phyloP scores from a whole-genome alignment of 1,140 invertebrate species.

The Copidosoma floridanum region DNA sequence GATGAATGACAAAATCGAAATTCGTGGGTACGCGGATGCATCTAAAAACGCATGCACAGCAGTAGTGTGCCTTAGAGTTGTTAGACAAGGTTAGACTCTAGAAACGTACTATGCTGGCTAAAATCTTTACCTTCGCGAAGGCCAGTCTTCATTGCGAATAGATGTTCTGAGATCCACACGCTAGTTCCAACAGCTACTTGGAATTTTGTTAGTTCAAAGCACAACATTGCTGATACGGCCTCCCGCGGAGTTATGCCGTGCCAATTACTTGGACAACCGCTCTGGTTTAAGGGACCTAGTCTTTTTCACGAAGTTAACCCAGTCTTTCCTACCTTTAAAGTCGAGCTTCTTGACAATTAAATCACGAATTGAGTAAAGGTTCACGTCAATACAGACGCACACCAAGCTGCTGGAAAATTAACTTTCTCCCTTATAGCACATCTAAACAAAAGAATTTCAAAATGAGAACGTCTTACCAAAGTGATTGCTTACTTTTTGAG shows the following conservation, averaged over 20 bases:
- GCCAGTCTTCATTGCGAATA: slow-evolving; percentile 45
- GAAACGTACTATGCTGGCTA: slow-evolving; percentile 41
- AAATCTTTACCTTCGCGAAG: slow-evolving; percentile 32
- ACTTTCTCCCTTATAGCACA: background rate
- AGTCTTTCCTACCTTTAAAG: background rate
- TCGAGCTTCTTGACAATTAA: background rate
- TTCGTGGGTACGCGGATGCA: background rate
- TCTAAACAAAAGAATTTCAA: background rate
- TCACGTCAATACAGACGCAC: background rate
- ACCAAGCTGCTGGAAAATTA: background rate
- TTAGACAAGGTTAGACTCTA: slow-evolving; percentile 42
- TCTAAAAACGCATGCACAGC: too few species aligned
- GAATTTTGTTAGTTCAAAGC: slow-evolving; percentile 32
- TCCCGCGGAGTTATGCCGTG: slow-evolving; percentile 30
- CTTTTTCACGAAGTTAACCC: slow-evolving; percentile 24
- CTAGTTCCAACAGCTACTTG: slow-evolving; percentile 30
- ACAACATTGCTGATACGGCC: slow-evolving; percentile 43
- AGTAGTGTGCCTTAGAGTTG: too few species aligned
- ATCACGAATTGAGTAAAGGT: background rate
- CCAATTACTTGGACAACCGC: slow-evolving; percentile 27
- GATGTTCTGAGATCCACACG: slow-evolving; percentile 39
- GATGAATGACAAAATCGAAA: background rate
- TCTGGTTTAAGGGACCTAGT: slow-evolving; percentile 46
- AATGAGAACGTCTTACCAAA: background rate
- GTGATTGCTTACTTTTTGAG: background rate